A percentile compares a stretch with the other conserved stretches of the same genome.
Evolutionary conservation across 2,888 invertebrate genomes (phyloP).

Genomic region (Arge pagana): DNA sequence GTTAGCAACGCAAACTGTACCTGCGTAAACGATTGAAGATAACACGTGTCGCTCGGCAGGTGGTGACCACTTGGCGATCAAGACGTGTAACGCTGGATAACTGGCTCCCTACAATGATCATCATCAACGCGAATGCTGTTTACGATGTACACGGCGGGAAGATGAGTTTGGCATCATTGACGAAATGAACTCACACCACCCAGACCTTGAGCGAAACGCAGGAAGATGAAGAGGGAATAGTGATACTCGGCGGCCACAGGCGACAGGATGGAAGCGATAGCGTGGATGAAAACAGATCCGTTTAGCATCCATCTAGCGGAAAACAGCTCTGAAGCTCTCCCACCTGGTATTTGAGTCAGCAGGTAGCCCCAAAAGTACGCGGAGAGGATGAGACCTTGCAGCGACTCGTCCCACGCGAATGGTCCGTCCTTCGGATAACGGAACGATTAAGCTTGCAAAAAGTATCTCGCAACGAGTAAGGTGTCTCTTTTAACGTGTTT

Average conservation of each 20-base stretch:
- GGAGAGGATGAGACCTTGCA: slow-evolving; percentile 78
- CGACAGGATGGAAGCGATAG: slow-evolving; percentile 76
- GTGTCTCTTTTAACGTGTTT: too few relatives aligned
- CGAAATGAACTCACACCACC: slow-evolving; percentile 73
- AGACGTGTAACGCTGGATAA: slow-evolving; percentile 51
- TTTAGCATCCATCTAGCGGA: slow-evolving; percentile 92
- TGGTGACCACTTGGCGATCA: slow-evolving; percentile 53
- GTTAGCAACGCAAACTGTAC: too few relatives aligned
- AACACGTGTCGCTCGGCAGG: slow-evolving; percentile 53
- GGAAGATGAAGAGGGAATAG: slow-evolving; percentile 67
- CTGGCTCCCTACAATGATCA: too few relatives aligned
- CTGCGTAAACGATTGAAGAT: slow-evolving; percentile 52
- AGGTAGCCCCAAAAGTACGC: slow-evolving; percentile 90
- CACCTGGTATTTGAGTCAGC: slow-evolving; percentile 75
- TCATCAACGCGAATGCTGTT: too few relatives aligned
- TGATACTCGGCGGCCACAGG: slow-evolving; percentile 73
- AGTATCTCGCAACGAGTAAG: too few relatives aligned
- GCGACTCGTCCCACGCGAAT: slow-evolving; percentile 73
- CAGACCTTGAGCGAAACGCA: slow-evolving; percentile 76
- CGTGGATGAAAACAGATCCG: slow-evolving; percentile 76
- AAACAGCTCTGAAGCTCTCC: slow-evolving; percentile 76
- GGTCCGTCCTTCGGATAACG: slow-evolving; percentile 75
- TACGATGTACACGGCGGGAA: too few relatives aligned
- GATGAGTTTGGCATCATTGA: too few relatives aligned
- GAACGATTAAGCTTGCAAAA: too few relatives aligned